Evolutionary conservation across 2,888 invertebrate species (phyloP), one percentile per base, ranked within the genome.

Genomic region (Parasteatoda lunata): DNA sequence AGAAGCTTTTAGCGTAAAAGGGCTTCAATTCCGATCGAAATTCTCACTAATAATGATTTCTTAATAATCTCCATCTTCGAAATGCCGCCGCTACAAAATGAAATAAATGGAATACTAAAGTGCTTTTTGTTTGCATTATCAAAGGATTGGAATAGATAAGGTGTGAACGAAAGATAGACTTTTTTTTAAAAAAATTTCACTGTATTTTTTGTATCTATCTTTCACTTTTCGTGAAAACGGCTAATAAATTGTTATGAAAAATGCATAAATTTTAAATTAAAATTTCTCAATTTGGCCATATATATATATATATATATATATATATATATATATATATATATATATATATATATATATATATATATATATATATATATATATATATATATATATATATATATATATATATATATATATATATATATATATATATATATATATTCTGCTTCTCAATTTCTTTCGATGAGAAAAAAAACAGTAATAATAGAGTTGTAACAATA

Each of bases 21-120:
- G 54, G 2, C 54, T 54, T 54, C 47, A 54, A 70, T 69, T 70
- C 47, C 59, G 59, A 54, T 70, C 59, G 52, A n/a, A 70, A 70
- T 81, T 68, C 75, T 66, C 75, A 30, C 75, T 81, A 47, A 81
- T 81, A 81, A 75, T 69, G 73, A 73, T 75, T 75, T 75, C 81
- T 75, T 73, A 81, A 81, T 81, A 75, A 75, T 68, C 59, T 8
- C 73, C 49, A 4, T 9, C 48, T 48, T 47, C 47, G 48, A 54
- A 30, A 30, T 30, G 65, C 13, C 5, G 47, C 69, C 70, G 69
- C n/a, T 52, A 73, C 72, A 79, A 79, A 79, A 45, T 70, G 51
- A 70, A 79, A 79, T 75, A 75, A 69, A 81, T 81, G 81, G 69
- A 45, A 45, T 65, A 52, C 68, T 52, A 75, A 81, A 75, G 70